Conservation (phyloP, 1,140 invertebrate species). For the Drosophila lacteicornis region DNA sequence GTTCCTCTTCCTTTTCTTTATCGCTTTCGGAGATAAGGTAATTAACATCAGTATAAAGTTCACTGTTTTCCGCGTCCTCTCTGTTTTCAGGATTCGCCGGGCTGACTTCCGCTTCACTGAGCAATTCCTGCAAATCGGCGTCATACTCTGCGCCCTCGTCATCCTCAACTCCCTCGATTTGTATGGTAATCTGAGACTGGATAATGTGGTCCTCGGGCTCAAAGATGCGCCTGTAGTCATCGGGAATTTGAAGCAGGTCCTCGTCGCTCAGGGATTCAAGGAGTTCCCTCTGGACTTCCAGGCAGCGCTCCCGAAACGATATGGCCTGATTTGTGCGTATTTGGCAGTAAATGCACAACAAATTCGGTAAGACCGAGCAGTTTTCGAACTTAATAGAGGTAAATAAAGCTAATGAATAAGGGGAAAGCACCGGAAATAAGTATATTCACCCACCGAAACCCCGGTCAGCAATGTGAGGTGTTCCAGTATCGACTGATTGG, state of each 20-base stretch:
- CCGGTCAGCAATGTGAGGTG: conserved; percentile 53
- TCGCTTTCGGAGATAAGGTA: not conserved
- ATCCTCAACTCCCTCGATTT: conserved; percentile 8
- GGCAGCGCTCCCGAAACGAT: conserved; percentile 42
- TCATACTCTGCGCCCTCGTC: not conserved
- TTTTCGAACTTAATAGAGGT: conserved; percentile 35
- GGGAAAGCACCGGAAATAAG: not conserved
- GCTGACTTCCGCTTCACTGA: not conserved
- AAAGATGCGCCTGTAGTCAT: conserved; percentile 17
- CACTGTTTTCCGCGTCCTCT: not conserved
- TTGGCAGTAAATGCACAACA: conserved; percentile 54
- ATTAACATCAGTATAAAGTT: not conserved
- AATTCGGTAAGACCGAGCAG: conserved; percentile 32
- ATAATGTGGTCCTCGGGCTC: conserved; percentile 7
- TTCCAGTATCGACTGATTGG: conserved; percentile 36
- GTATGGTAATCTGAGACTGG: conserved; percentile 2
- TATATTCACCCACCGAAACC: conserved; percentile 30
- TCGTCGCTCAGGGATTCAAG: conserved; percentile 29
- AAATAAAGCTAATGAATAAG: not conserved
- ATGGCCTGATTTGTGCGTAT: conserved; percentile 34
- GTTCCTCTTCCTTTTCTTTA: not conserved
- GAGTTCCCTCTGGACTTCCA: conserved; percentile 41
- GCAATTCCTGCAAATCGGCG: not conserved
- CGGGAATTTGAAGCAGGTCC: conserved; percentile 27
- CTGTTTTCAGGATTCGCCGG: too few species aligned